Evolutionary conservation across 2,797 vertebrate genomes (phyloP), one percentile per base, ranked within the genome.

Genomic region (Falco biarmicus): DNA sequence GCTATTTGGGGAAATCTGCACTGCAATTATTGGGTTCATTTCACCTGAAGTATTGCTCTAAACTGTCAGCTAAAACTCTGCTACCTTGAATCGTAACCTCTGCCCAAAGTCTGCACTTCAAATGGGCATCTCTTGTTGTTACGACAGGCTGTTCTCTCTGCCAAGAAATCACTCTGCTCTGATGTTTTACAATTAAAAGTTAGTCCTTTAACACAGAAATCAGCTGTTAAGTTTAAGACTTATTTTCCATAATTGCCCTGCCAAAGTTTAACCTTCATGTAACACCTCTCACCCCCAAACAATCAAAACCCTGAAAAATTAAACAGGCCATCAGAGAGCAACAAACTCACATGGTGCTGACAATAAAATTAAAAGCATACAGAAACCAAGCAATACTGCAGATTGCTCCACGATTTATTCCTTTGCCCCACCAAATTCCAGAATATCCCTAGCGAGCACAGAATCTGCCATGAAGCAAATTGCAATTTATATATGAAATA

Each of bases 11-110:
- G 84, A 96, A 92, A 94, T 76, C 54, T 65, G 82, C 34, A 91
- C 86, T 18, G 25, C 87, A 97, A 87, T 94, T 96, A 95, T 78
- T 2, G 3, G 83, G 61, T 89, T 94, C 87, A 32, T 91, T 92
- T 94, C 93, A 91, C 82, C 50, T 80, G 50, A 92, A 77, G 20
- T 69, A 65, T 34, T 85, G 37, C 31, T 26, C 59, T 79, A 81
- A 88, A 65, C 5, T 2, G 1, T 39, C 71, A 69, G 47, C 60
- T 92, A 78, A 87, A 94, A 59, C 24, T 59, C 77, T 31, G 21
- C 22, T 60, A 43, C 51, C 41, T 66, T 66, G 68, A 90, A 84
- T 54, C 53, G 50, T 39, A 90, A 77, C 43, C 60, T 84, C 63
- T 95, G 25, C 43, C 54, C 53, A 26, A 93, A 71, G 32, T 12